Conservation (phyloP, 2,797 vertebrate species). For the Diceros bicornis region DNA sequence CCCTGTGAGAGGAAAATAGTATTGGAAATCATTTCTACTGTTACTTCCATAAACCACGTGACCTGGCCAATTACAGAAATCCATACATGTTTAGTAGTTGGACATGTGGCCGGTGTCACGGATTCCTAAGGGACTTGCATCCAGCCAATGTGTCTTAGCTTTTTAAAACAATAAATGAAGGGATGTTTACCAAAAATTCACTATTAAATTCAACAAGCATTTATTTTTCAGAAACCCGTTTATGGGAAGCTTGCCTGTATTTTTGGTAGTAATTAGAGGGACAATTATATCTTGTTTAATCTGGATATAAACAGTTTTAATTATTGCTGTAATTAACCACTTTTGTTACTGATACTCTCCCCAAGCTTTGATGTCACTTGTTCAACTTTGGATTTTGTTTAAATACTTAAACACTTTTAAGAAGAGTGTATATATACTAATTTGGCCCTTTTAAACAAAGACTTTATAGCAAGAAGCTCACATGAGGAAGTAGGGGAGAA, state of each 20-base stretch:
- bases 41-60: not conserved
- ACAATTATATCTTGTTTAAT: not conserved
- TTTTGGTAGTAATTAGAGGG: constrained; percentile 25
- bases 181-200: not conserved
- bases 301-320: not conserved
- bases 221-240: not conserved
- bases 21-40: not conserved
- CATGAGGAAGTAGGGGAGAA: not conserved
- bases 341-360: not conserved
- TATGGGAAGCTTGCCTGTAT: not conserved
- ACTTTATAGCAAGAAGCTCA: not conserved
- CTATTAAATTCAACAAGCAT: not conserved
- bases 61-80: not conserved
- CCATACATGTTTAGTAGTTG: not conserved
- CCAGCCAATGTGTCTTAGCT: not conserved
- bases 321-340: not conserved
- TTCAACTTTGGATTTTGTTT: constrained; percentile 38
- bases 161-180: constrained; percentile 22
- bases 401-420: constrained; percentile 4
- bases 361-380: not conserved
- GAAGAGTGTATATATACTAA: not conserved
- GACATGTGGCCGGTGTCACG: not conserved
- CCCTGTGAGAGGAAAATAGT: not conserved
- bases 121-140: not conserved
- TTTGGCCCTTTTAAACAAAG: constrained; percentile 57